phyloP scores from a whole-genome alignment of 1,140 invertebrate genomes.

The Hyles euphorbiae region DNA sequence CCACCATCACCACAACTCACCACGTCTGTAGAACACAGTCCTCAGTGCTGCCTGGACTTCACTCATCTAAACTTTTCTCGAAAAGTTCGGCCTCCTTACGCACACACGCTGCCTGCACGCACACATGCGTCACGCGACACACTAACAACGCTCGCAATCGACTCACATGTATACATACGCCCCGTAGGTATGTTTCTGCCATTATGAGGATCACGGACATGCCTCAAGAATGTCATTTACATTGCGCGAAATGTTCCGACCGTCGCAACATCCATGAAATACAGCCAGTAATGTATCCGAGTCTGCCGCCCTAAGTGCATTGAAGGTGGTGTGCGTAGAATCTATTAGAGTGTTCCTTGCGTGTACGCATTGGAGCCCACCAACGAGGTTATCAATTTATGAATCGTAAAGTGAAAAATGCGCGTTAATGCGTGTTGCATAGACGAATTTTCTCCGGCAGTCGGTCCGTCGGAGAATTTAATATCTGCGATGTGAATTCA shows the following conservation, averaged over 20 bases:
- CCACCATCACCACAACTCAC: not conserved
- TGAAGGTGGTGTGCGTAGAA: constrained; percentile 22
- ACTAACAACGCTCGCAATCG: constrained; percentile 4
- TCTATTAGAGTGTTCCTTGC: constrained; percentile 24
- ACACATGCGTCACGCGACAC: constrained; percentile 11
- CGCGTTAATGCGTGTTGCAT: constrained; percentile 39
- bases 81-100: constrained; percentile 27
- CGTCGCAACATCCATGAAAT: not conserved
- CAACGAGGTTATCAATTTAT: constrained; percentile 70
- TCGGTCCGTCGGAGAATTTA: constrained; percentile 2
- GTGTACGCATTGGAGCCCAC: constrained; percentile 50
- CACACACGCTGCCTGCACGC: constrained; percentile 17
- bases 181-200: constrained; percentile 24
- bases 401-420: constrained; percentile 50
- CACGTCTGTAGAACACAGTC: not conserved
- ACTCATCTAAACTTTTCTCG: constrained; percentile 25
- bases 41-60: not conserved
- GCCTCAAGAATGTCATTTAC: constrained; percentile 15
- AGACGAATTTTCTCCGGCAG: constrained; percentile 37
- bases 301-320: constrained; percentile 8
- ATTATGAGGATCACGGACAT: constrained; percentile 22
- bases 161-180: constrained; percentile 2
- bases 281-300: constrained; percentile 13
- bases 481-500: no score
- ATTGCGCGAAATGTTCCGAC: constrained; percentile 16